A percentile compares a stretch with the other conserved stretches of the same genome.
These are phyloP conservation scores for Prunella fulvescens DNA, from an alignment of 2,113 vertebrate genomes.

Conservation along the genomic window DNA sequence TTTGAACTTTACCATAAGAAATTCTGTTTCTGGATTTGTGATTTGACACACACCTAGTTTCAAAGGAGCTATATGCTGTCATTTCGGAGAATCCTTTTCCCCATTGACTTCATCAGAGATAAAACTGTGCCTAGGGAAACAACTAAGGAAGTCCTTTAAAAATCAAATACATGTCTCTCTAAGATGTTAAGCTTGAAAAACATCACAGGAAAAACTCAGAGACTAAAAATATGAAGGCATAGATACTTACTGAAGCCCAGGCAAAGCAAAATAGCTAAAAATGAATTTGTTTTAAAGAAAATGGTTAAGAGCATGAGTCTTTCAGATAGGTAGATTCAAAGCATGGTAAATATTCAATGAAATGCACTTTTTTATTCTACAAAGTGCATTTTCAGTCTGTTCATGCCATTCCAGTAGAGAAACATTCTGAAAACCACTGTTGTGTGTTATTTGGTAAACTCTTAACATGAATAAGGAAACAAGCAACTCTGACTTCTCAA, in stretches of 20 bases:
- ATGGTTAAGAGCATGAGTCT: not conserved
- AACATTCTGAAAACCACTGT: not conserved
- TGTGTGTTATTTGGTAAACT: not conserved
- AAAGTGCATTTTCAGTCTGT: not conserved
- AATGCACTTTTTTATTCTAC: not conserved
- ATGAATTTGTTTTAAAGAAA: not conserved
- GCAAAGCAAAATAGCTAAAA: not conserved
- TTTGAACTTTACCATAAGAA: slow-evolving; percentile 1
- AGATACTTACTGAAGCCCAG: not conserved
- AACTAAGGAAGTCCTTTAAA: not conserved
- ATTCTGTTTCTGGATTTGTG: not conserved
- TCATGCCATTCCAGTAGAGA: not conserved
- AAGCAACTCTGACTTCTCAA: not conserved
- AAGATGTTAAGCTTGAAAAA: not conserved
- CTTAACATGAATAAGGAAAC: not conserved
- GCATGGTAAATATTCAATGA: not conserved
- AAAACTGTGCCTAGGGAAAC: not conserved
- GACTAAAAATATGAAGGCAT: not conserved
- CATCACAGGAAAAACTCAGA: not conserved
- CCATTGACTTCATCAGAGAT: not conserved
- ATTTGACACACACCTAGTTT: not conserved
- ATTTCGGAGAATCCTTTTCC: not conserved
- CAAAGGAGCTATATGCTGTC: not conserved
- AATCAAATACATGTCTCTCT: not conserved
- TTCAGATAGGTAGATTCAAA: not conserved